A percentile compares a stretch with the other conserved stretches of the same genome.
Evolutionary conservation across 2,113 vertebrate species (phyloP).

Genomic region (Leptobrachium leishanense): DNA sequence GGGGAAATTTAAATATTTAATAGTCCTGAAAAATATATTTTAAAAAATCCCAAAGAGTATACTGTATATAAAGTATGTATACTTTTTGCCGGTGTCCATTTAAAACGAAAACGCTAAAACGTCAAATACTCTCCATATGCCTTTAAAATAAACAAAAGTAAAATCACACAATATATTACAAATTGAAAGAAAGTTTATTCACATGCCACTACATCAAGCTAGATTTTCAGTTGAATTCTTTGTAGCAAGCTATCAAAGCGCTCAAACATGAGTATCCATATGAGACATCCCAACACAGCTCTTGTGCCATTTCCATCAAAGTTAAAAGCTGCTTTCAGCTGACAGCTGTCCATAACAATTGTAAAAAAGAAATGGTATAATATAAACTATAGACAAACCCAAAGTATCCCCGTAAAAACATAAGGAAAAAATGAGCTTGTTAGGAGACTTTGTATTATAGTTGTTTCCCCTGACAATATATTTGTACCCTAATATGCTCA

Average conservation of each 20-base stretch:
- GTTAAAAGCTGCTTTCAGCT: slow-evolving; percentile 64
- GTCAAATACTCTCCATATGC: not conserved
- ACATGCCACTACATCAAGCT: not conserved
- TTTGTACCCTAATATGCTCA: slow-evolving; percentile 71
- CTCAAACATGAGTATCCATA: slow-evolving; percentile 57
- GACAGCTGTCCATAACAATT: slow-evolving; percentile 79
- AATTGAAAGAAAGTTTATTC: not conserved
- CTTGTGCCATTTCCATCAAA: slow-evolving; percentile 52
- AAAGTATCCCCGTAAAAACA: slow-evolving; percentile 66
- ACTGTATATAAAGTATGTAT: too few species aligned
- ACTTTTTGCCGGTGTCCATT: too few species aligned
- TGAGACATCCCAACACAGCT: slow-evolving; percentile 26
- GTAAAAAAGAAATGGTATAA: slow-evolving; percentile 65
- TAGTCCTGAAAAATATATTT: too few species aligned
- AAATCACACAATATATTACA: not conserved
- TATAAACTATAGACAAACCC: slow-evolving; percentile 76
- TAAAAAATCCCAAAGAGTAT: too few species aligned
- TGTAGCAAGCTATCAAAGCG: slow-evolving; percentile 65
- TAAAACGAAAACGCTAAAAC: not conserved
- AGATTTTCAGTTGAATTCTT: slow-evolving; percentile 46
- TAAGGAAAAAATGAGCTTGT: slow-evolving; percentile 86
- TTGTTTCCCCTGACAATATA: slow-evolving; percentile 75
- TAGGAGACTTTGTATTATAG: slow-evolving; percentile 79
- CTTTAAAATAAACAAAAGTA: too few species aligned
- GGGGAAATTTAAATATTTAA: too few species aligned